phyloP scores from a whole-genome alignment of 2,113 vertebrate genomes.

The Gallinago paraguaiae region DNA sequence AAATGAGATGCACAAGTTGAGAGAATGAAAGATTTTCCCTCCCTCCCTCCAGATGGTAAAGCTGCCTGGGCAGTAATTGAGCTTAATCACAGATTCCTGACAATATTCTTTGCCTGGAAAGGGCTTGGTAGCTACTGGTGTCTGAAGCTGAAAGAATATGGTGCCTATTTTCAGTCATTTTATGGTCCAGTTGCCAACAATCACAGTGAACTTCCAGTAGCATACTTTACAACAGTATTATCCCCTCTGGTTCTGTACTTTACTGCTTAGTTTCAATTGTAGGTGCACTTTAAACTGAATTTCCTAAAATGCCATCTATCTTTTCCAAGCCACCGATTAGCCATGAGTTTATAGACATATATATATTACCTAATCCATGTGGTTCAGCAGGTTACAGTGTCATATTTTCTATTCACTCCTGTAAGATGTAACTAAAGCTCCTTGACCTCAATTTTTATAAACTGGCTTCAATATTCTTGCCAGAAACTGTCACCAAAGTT shows the following conservation, averaged over 20 bases:
- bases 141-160: not conserved
- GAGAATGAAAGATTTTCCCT: not conserved
- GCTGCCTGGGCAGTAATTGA: not conserved
- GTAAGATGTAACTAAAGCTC: conserved; percentile 8
- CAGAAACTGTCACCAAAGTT: conserved; percentile 9
- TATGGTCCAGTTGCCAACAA: conserved; percentile 9
- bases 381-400: not conserved
- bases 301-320: not conserved
- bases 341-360: not conserved
- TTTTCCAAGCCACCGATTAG: not conserved
- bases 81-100: conserved; percentile 15
- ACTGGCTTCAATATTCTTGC: conserved; percentile 1
- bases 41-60: not conserved
- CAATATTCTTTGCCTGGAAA: not conserved
- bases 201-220: not conserved
- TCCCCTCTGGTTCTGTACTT: not conserved
- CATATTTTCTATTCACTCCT: not conserved
- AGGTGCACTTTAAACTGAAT: conserved; percentile 1
- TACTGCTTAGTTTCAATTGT: not conserved
- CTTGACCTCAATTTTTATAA: conserved; percentile 52
- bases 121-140: not conserved
- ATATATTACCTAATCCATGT: not conserved
- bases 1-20: not conserved
- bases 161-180: not conserved
- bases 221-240: not conserved